Evolutionary conservation across 2,113 vertebrate genomes (phyloP).

Genomic region (Periophthalmus modestus): DNA sequence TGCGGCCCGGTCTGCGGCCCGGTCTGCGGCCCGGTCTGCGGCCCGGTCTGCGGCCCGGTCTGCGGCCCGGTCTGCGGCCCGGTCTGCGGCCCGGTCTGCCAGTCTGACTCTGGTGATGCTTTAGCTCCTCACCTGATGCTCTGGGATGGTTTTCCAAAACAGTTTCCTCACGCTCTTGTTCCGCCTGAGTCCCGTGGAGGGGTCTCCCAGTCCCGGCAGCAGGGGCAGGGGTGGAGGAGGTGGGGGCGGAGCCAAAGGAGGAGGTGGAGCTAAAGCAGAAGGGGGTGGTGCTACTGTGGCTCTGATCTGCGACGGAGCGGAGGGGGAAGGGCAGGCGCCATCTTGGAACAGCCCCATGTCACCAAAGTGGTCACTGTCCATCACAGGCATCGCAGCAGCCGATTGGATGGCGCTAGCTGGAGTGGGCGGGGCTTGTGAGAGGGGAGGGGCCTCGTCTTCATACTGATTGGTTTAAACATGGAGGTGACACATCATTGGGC

Average conservation of each 20-base stretch:
- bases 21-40: too few species aligned
- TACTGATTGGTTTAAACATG: not conserved
- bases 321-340: conserved; percentile 62
- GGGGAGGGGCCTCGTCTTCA: not conserved
- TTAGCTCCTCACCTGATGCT: conserved; percentile 79
- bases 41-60: too few species aligned
- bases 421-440: not conserved
- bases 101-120: too few species aligned
- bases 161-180: conserved; percentile 88
- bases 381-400: conserved; percentile 84
- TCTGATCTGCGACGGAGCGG: conserved; percentile 54
- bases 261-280: conserved; percentile 27
- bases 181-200: conserved; percentile 62
- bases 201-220: conserved; percentile 56
- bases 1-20: too few species aligned
- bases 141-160: conserved; percentile 95
- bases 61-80: too few species aligned
- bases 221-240: conserved; percentile 61
- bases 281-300: not conserved
- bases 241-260: conserved; percentile 38
- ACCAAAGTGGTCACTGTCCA: conserved; percentile 84
- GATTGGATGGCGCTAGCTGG: conserved; percentile 36
- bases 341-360: conserved; percentile 80
- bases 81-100: not conserved
- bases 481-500: not conserved